Evolutionary conservation across 2,888 invertebrate species (phyloP), one percentile per base, ranked within the genome.

Genomic region (Pycnomerus fuliginosus): DNA sequence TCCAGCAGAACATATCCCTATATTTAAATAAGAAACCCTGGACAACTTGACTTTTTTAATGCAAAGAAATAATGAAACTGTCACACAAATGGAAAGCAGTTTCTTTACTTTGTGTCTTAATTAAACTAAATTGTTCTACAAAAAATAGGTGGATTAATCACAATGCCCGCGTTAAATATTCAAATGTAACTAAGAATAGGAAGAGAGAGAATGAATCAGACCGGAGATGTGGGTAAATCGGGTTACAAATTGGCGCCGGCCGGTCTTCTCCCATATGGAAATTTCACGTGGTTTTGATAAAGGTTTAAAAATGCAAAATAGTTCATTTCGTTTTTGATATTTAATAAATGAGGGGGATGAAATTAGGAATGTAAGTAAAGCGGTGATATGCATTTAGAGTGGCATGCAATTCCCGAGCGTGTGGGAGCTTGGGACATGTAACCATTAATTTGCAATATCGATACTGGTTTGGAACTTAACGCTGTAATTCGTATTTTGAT

Each of bases 371-470:
- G n/a, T n/a, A n/a, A n/a, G n/a, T n/a, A n/a, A n/a, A n/a, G n/a
- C n/a, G n/a, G n/a, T n/a, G n/a, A n/a, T n/a, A n/a, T n/a, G n/a
- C n/a, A n/a, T n/a, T n/a, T n/a, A n/a, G n/a, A n/a, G n/a, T n/a
- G n/a, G 20, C 20, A 20, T 20, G 8, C 20, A 20, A 8, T 7
- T 20, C 5, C 20, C 20, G 20, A 8, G 8, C 5, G 5, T 8
- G 20, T 25, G 22, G 24, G 28, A 34, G 29, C 23, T 20, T 23
- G 15, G 10, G 16, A 20, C 34, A 29, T 16, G 22, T 22, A 29
- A 25, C 34, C 32, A 34, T 41, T 41, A 41, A 41, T 41, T 32
- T 16, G 28, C 34, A 41, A 41, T 41, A 41, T 41, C 41, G 39
- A 39, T 24, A 13, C 30, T 31, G 10, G 24, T 31, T 24, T 34